Evolutionary conservation across 2,113 vertebrate species (phyloP), one percentile per base, ranked within the genome.

Genomic region (Xenopus borealis): DNA sequence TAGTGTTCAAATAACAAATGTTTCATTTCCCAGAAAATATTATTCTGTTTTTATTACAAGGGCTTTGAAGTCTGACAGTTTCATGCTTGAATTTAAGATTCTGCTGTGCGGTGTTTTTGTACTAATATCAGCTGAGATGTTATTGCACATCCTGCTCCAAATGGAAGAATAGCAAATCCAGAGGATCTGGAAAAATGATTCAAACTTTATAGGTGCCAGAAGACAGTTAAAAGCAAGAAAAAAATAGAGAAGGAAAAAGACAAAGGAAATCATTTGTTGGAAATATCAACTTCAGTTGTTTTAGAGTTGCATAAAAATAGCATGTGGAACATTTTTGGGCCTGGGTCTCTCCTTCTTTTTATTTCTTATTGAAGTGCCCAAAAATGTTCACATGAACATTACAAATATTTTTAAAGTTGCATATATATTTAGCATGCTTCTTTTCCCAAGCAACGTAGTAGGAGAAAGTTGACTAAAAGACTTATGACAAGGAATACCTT

Each of bases 171-270:
- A 40, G 33, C 33, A 40, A 40, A 40, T 23, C 50, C 17, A 62
- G 10, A n/a, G n/a, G 19, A 62, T 67, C 45, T 69, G 57, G 55
- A 61, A 75, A 62, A 75, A 69, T 68, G 66, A 73, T 73, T 59
- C 23, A 30, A 27, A 5, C 46, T 66, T 66, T 73, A 69, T 17
- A 67, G 53, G 46, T 40, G 66, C 19, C 62, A 66, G n/a, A 58
- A 65, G 62, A 65, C 62, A 74, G 72, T 67, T 18, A 67, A 66
- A 66, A 14, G 3, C 12, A 13, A 62, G 20, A 62, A 23, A 13
- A 18, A 20, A 23, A 18, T 11, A 62, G 30, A 65, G 62, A 73
- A 55, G 65, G 3, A 50, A 16, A 9, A 50, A 50, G 14, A 50
- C 47, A 50, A 50, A 13, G 14, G 3, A 12, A 16, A 50, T 50